These are phyloP conservation scores for Sphyrna mokarran DNA, from an alignment of 2,113 vertebrate genomes.

Conservation along the genomic window DNA sequence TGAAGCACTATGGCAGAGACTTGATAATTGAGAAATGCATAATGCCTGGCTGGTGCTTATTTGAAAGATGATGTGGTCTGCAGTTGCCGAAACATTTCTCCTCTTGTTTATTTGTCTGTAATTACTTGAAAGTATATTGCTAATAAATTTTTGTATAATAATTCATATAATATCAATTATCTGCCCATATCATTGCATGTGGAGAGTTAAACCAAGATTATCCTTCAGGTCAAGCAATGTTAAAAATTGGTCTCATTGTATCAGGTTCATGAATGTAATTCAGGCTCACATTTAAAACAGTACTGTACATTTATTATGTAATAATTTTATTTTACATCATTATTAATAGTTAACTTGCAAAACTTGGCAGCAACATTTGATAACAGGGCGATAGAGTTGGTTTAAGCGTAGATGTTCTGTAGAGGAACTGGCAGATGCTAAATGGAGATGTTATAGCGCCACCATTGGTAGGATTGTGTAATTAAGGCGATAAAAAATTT, in stretches of 20 bases:
- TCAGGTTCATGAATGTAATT: neutral
- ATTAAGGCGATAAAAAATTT: neutral
- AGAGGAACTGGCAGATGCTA: neutral
- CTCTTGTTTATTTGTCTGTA: neutral
- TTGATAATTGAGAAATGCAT: neutral
- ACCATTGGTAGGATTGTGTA: neutral
- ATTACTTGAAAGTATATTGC: neutral
- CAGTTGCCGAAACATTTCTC: neutral
- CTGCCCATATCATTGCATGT: neutral
- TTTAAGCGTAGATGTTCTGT: neutral
- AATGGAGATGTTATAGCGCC: neutral
- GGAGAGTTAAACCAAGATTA: neutral
- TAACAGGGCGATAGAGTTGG: neutral
- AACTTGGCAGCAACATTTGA: neutral
- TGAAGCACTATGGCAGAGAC: neutral
- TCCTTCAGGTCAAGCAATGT: neutral
- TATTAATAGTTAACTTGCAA: neutral
- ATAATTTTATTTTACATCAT: conserved; percentile 1
- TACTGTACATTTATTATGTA: neutral
- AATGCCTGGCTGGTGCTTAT: neutral
- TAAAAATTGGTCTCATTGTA: neutral
- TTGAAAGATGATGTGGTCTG: neutral
- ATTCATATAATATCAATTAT: neutral
- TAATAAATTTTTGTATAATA: neutral
- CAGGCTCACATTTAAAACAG: neutral